A percentile compares a stretch with the other conserved stretches of the same genome.
phyloP scores from a whole-genome alignment of 2,113 vertebrate species.

The Malurus melanocephalus region DNA sequence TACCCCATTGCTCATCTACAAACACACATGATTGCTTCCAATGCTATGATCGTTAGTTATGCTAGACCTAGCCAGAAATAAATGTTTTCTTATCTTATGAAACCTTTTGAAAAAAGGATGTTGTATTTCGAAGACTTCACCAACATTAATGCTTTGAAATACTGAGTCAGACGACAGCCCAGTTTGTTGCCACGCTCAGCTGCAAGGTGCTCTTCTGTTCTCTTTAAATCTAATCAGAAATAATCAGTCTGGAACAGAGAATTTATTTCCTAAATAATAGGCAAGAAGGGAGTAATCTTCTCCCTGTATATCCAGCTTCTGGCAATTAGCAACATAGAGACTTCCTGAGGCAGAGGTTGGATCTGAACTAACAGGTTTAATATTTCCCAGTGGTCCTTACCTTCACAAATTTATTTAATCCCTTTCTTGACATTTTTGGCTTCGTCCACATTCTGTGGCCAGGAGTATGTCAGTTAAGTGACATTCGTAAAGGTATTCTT shows the following conservation, averaged over 20 bases:
- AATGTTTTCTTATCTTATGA: neutral
- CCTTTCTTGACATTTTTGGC: neutral
- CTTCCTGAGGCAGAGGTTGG: neutral
- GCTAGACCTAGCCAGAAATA: neutral
- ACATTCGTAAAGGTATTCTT: neutral
- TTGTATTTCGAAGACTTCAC: neutral
- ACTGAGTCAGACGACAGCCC: neutral
- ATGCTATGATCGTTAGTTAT: neutral
- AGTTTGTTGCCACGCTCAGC: neutral
- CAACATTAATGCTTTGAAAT: neutral
- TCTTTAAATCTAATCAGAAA: neutral
- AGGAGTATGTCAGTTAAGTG: neutral
- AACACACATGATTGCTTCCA: neutral
- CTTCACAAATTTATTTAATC: neutral
- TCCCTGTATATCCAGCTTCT: neutral
- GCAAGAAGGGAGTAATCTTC: neutral
- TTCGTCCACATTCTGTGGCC: neutral
- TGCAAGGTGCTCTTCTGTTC: neutral
- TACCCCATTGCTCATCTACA: neutral
- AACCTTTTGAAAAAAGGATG: neutral
- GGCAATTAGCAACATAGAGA: neutral
- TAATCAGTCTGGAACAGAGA: neutral
- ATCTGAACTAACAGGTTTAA: neutral
- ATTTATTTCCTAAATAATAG: neutral
- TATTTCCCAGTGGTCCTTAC: neutral